Conservation (phyloP, 1,140 invertebrate genomes). For the Parapsyche elsis region DNA sequence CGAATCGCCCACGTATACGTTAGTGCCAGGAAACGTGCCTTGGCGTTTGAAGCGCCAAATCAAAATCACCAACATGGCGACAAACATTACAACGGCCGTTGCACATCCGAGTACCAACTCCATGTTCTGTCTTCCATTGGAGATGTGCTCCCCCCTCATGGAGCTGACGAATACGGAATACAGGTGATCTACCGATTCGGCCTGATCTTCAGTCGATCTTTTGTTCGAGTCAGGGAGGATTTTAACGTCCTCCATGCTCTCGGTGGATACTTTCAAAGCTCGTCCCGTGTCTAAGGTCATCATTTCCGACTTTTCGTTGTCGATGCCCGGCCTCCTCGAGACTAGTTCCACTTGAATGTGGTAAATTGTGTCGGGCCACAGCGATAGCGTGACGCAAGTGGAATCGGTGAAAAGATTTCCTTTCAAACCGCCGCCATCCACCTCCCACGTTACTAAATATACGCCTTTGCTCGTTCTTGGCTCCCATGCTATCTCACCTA, state of each 20-base stretch:
- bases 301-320: constrained; percentile 71
- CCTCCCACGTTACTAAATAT: constrained; percentile 86
- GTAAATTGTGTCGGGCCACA: constrained; percentile 84
- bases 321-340: constrained; percentile 69
- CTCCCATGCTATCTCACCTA: constrained; percentile 81
- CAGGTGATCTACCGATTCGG: constrained; percentile 66
- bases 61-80: constrained; percentile 65
- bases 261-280: constrained; percentile 70
- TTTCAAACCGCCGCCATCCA: constrained; percentile 83
- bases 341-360: constrained; percentile 79
- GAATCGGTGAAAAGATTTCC: constrained; percentile 85
- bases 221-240: constrained; percentile 59
- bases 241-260: constrained; percentile 71
- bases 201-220: constrained; percentile 56
- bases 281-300: constrained; percentile 72
- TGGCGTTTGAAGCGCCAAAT: constrained; percentile 68
- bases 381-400: constrained; percentile 78
- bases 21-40: constrained; percentile 68
- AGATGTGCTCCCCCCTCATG: constrained; percentile 68
- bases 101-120: constrained; percentile 68
- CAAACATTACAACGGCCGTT: constrained; percentile 69
- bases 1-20: constrained; percentile 69
- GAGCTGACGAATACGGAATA: constrained; percentile 71
- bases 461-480: constrained; percentile 72
- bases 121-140: constrained; percentile 65